phyloP scores from a whole-genome alignment of 2,797 vertebrate species.

The Macropus fuliginosus region DNA sequence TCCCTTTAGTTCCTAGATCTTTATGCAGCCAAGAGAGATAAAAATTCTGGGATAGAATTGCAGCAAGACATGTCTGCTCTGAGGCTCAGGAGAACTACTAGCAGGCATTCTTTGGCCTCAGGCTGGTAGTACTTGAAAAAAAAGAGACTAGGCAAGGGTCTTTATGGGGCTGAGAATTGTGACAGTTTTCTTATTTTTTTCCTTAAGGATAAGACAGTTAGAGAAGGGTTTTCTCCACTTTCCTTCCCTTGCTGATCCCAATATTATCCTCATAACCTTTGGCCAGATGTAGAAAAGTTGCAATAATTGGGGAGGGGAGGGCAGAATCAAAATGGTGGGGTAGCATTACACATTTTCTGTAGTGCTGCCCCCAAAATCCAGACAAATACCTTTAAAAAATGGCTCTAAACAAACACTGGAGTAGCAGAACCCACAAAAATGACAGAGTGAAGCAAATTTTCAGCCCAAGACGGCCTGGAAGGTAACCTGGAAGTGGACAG shows the following conservation, averaged over 20 bases:
- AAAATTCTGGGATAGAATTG: not conserved
- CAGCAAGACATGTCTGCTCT: not conserved
- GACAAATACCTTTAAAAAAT: too few species aligned
- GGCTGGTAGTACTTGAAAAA: not conserved
- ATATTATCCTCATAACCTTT: not conserved
- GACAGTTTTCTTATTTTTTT: not conserved
- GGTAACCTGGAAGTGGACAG: too few species aligned
- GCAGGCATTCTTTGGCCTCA: not conserved
- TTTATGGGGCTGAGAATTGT: not conserved
- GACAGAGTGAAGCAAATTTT: too few species aligned
- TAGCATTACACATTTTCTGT: too few species aligned
- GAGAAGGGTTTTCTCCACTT: not conserved
- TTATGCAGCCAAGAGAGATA: not conserved
- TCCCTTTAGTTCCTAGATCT: not conserved
- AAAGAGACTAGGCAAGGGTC: not conserved
- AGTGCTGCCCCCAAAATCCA: too few species aligned
- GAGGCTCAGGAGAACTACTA: not conserved
- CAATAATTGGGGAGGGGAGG: not conserved
- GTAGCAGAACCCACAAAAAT: too few species aligned
- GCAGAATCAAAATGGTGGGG: too few species aligned
- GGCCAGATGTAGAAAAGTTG: not conserved
- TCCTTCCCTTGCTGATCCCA: not conserved
- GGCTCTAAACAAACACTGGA: too few species aligned
- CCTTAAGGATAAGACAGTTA: not conserved
- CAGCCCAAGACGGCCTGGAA: too few species aligned